Evolutionary conservation across 2,888 invertebrate species (phyloP), one percentile per base, ranked within the genome.

Genomic region (Melipona bicolor): DNA sequence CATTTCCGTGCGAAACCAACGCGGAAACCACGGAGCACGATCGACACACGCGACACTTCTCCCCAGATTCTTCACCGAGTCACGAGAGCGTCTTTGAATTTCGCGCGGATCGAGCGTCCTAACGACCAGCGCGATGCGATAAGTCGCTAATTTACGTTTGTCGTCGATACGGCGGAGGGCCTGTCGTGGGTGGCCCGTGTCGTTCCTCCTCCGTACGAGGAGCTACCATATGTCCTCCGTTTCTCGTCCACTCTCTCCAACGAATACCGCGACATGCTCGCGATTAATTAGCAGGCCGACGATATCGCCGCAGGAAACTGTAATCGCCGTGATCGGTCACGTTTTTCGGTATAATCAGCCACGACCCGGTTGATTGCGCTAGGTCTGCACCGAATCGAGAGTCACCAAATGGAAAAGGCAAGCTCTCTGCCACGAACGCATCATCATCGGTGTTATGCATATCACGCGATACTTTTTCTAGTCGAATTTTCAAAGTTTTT

Each of bases 131-230:
- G 74, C 84, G 86, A 87, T 90, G 90, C 92, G 92, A 92, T 93
- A 93, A 93, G 91, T 91, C 90, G 92, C 91, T 93, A 92, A 93
- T 93, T 93, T 92, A 91, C 90, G 91, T 92, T 92, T 91, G 90
- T 87, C 85, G 86, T 87, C 86, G 91, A 90, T 89, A 91, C 90
- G 80, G 85, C 84, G 87, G 43, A 77, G 86, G 83, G 88, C 79
- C 85, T 91, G 90, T 91, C 91, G 92, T 92, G 93, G 93, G 93
- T 93, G 93, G 93, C 91, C 93, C 87, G 62, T 91, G 50, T 49
- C 54, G 76, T 87, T 80, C 72, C 80, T 81, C 70, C 81, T 81
- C 86, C 59, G 78, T 85, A 79, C 83, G 82, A 77, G 65, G 9
- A 36, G 75, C 79, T 81, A 84, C 87, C 70, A 83, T 82, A 87